Conservation (phyloP, 2,113 vertebrate species). For the Actenoides hombroni region DNA sequence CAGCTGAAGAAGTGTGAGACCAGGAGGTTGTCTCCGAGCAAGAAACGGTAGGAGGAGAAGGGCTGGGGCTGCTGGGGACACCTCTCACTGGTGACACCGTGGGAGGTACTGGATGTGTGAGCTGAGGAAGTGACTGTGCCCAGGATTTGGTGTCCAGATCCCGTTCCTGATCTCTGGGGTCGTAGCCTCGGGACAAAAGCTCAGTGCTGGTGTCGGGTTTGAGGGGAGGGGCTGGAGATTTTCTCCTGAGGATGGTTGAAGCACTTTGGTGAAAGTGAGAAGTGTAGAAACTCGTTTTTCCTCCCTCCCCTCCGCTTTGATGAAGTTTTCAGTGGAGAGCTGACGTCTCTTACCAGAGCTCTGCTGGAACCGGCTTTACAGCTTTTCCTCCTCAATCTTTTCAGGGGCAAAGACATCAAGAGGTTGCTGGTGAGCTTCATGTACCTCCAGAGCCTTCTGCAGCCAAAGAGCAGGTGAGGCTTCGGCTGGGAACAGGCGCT, state of each 20-base stretch:
- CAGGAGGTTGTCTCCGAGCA: slow-evolving; percentile 89
- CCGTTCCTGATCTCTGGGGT: neutral
- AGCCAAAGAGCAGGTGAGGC: slow-evolving; percentile 94
- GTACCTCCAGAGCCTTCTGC: slow-evolving; percentile 94
- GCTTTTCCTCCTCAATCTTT: neutral
- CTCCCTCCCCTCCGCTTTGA: no score
- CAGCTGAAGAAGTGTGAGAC: slow-evolving; percentile 92
- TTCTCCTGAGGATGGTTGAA: neutral
- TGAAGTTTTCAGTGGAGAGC: neutral
- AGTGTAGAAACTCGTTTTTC: neutral
- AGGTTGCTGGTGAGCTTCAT: slow-evolving; percentile 95
- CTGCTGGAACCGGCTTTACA: neutral
- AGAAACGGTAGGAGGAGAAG: slow-evolving; percentile 81
- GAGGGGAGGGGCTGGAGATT: neutral
- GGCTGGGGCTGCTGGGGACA: neutral
- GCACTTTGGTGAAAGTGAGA: neutral
- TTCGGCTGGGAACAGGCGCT: neutral
- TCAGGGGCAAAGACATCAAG: slow-evolving; percentile 94
- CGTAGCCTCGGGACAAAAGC: neutral
- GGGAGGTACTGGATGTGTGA: neutral
- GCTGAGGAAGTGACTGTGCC: neutral
- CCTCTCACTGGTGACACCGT: neutral
- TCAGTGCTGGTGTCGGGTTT: neutral
- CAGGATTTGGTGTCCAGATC: neutral
- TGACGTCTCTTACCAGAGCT: neutral